A percentile compares a stretch with the other conserved stretches of the same genome.
Conservation (phyloP, 2,113 vertebrate genomes). For the Mus pahari region DNA sequence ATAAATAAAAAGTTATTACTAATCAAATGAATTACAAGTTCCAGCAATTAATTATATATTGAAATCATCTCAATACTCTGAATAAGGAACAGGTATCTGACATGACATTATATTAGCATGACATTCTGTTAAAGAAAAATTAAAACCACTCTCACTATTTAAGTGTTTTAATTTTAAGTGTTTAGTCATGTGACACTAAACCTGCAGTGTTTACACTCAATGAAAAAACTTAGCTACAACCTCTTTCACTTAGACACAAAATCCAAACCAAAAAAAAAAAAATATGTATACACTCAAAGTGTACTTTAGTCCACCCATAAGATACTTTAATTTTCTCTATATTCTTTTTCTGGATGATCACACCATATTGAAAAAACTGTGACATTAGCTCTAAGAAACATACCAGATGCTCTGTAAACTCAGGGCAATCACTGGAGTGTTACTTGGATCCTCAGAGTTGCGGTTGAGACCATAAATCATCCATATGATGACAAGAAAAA, state of each 20-base stretch:
- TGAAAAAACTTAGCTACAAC: conserved; percentile 54
- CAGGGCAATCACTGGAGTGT: not conserved
- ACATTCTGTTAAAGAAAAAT: conserved; percentile 82
- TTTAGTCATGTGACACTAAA: conserved; percentile 53
- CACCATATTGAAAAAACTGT: conserved; percentile 34
- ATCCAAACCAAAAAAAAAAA: conserved; percentile 40
- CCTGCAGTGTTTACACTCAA: conserved; percentile 32
- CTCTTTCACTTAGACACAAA: conserved; percentile 31
- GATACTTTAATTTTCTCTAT: conserved; percentile 41
- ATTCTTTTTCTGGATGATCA: conserved; percentile 36
- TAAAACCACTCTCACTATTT: conserved; percentile 69
- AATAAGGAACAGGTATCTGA: conserved; percentile 86
- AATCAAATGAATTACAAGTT: conserved; percentile 83
- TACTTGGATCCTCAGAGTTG: not conserved
- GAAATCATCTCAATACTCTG: conserved; percentile 77
- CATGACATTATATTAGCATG: conserved; percentile 88
- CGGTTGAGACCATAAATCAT: not conserved
- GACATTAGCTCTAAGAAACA: not conserved
- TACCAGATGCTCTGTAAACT: not conserved
- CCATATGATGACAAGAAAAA: not conserved
- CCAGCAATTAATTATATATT: conserved; percentile 82
- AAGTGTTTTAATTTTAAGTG: conserved; percentile 72
- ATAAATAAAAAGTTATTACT: conserved; percentile 70
- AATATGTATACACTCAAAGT: not conserved
- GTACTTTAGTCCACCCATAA: conserved; percentile 3